Evolutionary conservation across 2,888 invertebrate species (phyloP), one percentile per base, ranked within the genome.

Genomic region (Agonopterix subpropinquella): DNA sequence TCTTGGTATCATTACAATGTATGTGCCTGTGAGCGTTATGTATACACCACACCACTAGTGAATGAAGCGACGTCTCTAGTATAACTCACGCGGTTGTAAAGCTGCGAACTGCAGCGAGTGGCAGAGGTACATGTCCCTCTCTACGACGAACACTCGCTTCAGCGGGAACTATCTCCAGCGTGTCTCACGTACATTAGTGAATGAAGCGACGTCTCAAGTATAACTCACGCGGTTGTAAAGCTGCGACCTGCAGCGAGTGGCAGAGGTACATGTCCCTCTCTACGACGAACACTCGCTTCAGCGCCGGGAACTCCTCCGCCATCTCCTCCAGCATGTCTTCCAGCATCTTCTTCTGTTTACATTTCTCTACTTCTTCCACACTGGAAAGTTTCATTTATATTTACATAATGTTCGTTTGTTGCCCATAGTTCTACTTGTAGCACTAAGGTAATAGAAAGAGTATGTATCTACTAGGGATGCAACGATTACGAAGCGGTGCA

Each of bases 211-310:
- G 39, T 39, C 9, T 39, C 3, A 39, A n/a, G 9, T 9, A 9
- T 15, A 9, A 73, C 87, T 75, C 44, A 88, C 88, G 77, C 1
- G 75, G 76, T 57, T 81, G 86, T 55, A 80, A 46, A 1, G 87
- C 64, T 89, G 92, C 77, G 64, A 93, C 76, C 74, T 96, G 96
- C 50, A 98, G 87, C 0, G 97, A 96, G 77, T 97, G 93, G 11
- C 98, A 95, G 50, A 99, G 90, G 80, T 92, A 98, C 59, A 96
- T 90, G 82, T 99, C 99, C 41, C 99, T 90, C 80, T 99, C 99
- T 36, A 94, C 92, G 0, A 99, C 94, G 79, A 99, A 98, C 36
- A 98, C 98, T 62, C 93, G 92, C 53, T 94, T 94, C 48, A 99
- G 89, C 2, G 94, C 94, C 0, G 99, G 99, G 79, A 95, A 99